Evolutionary conservation across 2,888 invertebrate species (phyloP), one percentile per base, ranked within the genome.

Genomic region (Oxytorus armatus): DNA sequence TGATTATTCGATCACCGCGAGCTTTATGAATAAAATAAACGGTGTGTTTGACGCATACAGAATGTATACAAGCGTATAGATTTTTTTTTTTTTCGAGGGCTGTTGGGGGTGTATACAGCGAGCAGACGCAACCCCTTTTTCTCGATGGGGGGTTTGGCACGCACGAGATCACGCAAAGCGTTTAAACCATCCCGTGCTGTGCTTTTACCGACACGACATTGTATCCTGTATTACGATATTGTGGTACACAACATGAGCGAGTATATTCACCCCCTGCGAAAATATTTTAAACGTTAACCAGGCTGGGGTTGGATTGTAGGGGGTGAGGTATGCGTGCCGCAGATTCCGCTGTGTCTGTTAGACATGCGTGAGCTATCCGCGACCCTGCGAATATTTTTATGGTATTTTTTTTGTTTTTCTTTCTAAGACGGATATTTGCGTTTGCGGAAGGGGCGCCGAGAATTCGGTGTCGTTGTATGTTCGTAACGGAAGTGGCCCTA

Each of bases 21-120:
- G 86, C 84, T 85, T 87, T 88, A 89, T 89, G 89, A 89, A 89
- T 89, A 89, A 89, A 88, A 89, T 87, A 88, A 86, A 84, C 85
- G 84, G 86, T 76, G 88, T 61, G 55, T 80, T 80, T 77, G 79
- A 77, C 66, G 72, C 72, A 59, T 59, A 63, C 53, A 65, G 29
- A 77, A 53, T 33, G 39, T 16, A 14, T 14, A 49, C 33, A 65
- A 3, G 2, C n/a, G 18, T 18, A 8, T 59, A 57, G n/a, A n/a
- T n/a, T n/a, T n/a, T n/a, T n/a, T n/a, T 70, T 57, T 23, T 65
- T 65, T 57, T n/a, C 14, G 39, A n/a, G n/a, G n/a, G n/a, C n/a
- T n/a, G 49, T 49, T 16, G 36, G 55, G 29, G n/a, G n/a, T n/a
- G n/a, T 44, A 36, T 51, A 25, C 36, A 16, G 4, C 10, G 16